Evolutionary conservation across 2,113 vertebrate species (phyloP).

Genomic region (Xenopus laevis): DNA sequence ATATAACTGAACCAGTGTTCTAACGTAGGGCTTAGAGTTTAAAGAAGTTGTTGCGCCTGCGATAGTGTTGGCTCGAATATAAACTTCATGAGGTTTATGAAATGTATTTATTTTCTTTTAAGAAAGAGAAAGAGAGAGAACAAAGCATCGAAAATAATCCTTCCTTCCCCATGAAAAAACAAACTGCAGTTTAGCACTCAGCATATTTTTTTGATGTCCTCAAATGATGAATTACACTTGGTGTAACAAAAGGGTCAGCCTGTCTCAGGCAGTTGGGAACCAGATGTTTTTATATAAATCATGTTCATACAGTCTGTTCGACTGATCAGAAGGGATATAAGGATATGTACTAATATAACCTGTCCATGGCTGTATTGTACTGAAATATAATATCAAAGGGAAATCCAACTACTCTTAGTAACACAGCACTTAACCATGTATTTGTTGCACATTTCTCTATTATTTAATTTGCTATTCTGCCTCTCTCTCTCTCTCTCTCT

Average conservation of each 20-base stretch:
- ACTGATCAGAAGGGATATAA: conserved; percentile 22
- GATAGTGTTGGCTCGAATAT: neutral
- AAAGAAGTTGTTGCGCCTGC: no score
- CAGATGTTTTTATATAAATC: conserved; percentile 43
- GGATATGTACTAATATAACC: conserved; percentile 30
- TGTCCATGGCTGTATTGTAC: neutral
- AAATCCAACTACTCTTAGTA: neutral
- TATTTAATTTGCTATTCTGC: no score
- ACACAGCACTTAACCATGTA: neutral
- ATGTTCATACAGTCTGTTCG: conserved; percentile 23
- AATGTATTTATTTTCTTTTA: neutral
- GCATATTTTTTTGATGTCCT: conserved; percentile 28
- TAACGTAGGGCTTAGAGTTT: no score
- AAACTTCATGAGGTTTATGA: neutral
- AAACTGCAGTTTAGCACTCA: conserved; percentile 32
- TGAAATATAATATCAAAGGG: neutral
- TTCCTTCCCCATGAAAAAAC: conserved; percentile 28
- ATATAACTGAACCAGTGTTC: no score
- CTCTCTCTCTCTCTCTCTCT: no score
- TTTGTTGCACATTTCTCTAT: neutral
- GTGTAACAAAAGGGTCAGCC: conserved; percentile 9
- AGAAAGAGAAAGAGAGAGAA: neutral
- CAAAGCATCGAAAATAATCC: conserved; percentile 27
- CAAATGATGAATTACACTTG: conserved; percentile 25
- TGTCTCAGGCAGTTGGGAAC: conserved; percentile 27